Conservation (phyloP, 1,140 invertebrate species). For the Nylanderia fulva region DNA sequence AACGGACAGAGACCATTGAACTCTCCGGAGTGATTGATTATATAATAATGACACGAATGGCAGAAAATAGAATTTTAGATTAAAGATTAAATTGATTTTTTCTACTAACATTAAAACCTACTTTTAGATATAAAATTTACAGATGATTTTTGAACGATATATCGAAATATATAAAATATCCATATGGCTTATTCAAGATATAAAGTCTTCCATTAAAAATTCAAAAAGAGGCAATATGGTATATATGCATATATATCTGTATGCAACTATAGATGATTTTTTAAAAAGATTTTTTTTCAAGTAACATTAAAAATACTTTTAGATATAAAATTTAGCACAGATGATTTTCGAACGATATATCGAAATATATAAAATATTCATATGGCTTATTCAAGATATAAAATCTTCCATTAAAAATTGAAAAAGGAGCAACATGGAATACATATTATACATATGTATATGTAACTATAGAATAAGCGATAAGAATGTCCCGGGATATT, state of each 20-base stretch:
- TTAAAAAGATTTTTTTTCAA: too few relatives aligned
- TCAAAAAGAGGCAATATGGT: not conserved
- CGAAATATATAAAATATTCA: not conserved
- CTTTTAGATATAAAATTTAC: not conserved
- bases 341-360: not conserved
- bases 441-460: not conserved
- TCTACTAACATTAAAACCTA: too few relatives aligned
- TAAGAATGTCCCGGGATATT: not conserved
- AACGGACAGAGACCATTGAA: constrained; percentile 16
- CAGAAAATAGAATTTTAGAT: not conserved
- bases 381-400: not conserved
- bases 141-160: not conserved
- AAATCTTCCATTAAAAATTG: not conserved
- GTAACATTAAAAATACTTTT: too few relatives aligned
- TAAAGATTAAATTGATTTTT: not conserved
- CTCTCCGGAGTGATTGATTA: not conserved
- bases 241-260: not conserved
- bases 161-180: not conserved
- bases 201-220: not conserved
- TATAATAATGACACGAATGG: constrained; percentile 11
- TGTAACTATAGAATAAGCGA: not conserved
- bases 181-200: not conserved
- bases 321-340: not conserved
- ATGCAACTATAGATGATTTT: not conserved
- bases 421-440: not conserved